Evolutionary conservation across 2,888 invertebrate genomes (phyloP).

Genomic region (Polydesmus complanatus): DNA sequence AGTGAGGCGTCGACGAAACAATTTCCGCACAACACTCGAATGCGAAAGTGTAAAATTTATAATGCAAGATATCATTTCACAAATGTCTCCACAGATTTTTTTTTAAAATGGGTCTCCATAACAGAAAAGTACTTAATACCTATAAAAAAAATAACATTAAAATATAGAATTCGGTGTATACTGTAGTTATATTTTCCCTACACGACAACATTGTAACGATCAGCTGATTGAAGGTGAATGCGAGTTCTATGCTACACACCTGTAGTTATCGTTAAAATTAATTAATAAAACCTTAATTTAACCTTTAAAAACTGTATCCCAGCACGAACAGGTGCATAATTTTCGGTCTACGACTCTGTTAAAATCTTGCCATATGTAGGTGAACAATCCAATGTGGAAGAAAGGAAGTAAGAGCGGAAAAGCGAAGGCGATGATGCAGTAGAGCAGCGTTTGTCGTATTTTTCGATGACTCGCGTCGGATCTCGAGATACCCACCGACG

Average conservation of each 20-base stretch:
- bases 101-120: too few relatives aligned
- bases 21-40: too few relatives aligned
- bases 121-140: neutral
- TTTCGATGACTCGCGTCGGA: too few relatives aligned
- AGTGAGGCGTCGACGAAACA: too few relatives aligned
- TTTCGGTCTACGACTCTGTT: constrained; percentile 48
- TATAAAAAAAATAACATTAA: neutral
- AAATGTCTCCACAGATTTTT: too few relatives aligned
- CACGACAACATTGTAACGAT: neutral
- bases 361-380: constrained; percentile 53
- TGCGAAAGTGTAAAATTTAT: too few relatives aligned
- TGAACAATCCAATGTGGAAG: constrained; percentile 45
- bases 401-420: constrained; percentile 41
- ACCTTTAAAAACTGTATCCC: constrained; percentile 65
- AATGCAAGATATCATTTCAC: too few relatives aligned
- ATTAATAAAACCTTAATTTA: too few relatives aligned
- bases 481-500: too few relatives aligned
- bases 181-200: constrained; percentile 2
- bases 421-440: neutral
- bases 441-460: neutral
- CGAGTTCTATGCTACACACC: too few relatives aligned
- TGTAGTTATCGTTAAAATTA: too few relatives aligned
- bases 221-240: neutral
- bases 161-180: neutral
- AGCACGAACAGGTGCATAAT: constrained; percentile 55